Evolutionary conservation across 2,888 invertebrate species (phyloP), one percentile per base, ranked within the genome.

Genomic region (Cephus spinipes): DNA sequence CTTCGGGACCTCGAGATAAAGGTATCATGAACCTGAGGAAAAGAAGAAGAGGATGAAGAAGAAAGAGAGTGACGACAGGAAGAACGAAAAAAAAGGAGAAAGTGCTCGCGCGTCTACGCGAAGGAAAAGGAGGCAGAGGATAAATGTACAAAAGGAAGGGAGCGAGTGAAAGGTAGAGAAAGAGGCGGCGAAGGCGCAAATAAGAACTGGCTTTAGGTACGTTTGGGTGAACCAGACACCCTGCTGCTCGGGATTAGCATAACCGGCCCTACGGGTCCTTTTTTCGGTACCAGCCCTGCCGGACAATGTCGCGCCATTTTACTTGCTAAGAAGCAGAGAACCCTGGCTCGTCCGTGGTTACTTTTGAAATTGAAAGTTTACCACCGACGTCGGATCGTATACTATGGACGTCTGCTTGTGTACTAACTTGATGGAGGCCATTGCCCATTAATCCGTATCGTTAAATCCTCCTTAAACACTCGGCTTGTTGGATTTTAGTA

Each of bases 201-300:
- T 55, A 55, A 15, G 55, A 55, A 55, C 55, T 55, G 55, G 55
- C 23, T 55, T 55, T 55, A 55, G 31, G 32, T 33, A 71, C 71
- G 71, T 71, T 71, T 71, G 31, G 71, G 11, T 12, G 71, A 71
- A 32, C 12, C 71, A 71, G 71, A 71, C 71, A 31, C 71, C 71
- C 71, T 33, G 71, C 33, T 33, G 71, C 11, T 33, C 4, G 40
- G 76, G 74, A 85, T 85, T 85, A 82, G 82, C 85, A 85, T 85
- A 85, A 85, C 85, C 84, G 85, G 85, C 84, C 85, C 75, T 83
- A 77, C 84, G 80, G 81, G 82, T 84, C 81, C 80, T 82, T 82
- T 83, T 83, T 76, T 31, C 71, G 71, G 32, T 32, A 12, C 32
- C 33, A 31, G 71, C 71, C 32, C 33, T 33, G 71, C 30, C 11